phyloP scores from a whole-genome alignment of 37 sponge, comb jelly and placozoan species.

The Lycopodina hypogea region DNA sequence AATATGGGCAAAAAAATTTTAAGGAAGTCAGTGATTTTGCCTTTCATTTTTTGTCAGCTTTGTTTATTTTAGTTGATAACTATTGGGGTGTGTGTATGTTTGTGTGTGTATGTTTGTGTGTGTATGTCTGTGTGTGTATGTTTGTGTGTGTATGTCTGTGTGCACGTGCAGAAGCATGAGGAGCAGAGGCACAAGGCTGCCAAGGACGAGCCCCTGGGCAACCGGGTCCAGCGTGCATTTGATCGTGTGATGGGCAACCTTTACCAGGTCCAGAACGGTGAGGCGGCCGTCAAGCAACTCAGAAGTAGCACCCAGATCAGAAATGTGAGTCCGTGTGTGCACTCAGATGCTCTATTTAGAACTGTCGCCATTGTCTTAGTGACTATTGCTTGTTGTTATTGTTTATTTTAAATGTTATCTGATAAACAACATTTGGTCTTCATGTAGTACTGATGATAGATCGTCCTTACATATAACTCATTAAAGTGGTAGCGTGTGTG shows the following conservation, averaged over 20 bases:
- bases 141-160: slow-evolving; percentile 6
- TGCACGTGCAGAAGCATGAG: slow-evolving; percentile 11
- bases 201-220: slow-evolving; percentile 50
- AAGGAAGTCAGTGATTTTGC: too few species aligned
- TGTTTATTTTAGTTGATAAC: too few species aligned
- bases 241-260: slow-evolving; percentile 1
- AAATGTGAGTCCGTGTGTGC: slow-evolving; percentile 24
- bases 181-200: slow-evolving; percentile 22
- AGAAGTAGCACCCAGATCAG: slow-evolving; percentile 29
- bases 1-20: too few species aligned
- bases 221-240: slow-evolving; percentile 59
- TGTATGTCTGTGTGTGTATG: not conserved
- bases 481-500: too few species aligned
- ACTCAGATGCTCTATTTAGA: too few species aligned
- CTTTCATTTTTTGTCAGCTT: too few species aligned
- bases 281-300: slow-evolving; percentile 50
- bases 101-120: not conserved
- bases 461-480: too few species aligned
- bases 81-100: slow-evolving; percentile 1
- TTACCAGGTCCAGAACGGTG: slow-evolving; percentile 38
- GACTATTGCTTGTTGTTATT: not conserved
- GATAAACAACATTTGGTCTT: too few species aligned
- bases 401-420: too few species aligned
- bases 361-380: not conserved
- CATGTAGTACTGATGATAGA: too few species aligned